Evolutionary conservation across 2,888 invertebrate genomes (phyloP).

Genomic region (Tipula unca): DNA sequence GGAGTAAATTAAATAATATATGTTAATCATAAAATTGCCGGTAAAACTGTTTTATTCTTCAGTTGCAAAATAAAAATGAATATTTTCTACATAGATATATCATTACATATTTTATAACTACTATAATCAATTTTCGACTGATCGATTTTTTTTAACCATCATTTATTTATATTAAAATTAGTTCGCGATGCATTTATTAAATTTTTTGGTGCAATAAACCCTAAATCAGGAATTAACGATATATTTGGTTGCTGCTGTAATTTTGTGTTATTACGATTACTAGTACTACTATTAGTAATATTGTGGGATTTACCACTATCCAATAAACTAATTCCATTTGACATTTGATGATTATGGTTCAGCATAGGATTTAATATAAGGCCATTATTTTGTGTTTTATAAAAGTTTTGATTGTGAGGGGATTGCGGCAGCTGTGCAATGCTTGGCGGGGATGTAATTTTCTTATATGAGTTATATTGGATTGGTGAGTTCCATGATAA

Average conservation of each 20-base stretch:
- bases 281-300: slow-evolving; percentile 22
- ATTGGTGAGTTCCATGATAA: slow-evolving; percentile 25
- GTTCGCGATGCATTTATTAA: slow-evolving; percentile 36
- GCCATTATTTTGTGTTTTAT: slow-evolving; percentile 4
- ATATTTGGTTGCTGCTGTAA: slow-evolving; percentile 40
- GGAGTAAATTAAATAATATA: too few species aligned
- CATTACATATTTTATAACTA: not conserved
- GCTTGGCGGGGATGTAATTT: slow-evolving; percentile 24
- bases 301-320: not conserved
- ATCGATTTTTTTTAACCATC: slow-evolving; percentile 39
- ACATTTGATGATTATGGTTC: not conserved
- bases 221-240: slow-evolving; percentile 47
- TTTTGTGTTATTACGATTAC: not conserved
- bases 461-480: not conserved
- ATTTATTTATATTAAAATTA: slow-evolving; percentile 38
- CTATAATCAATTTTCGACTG: slow-evolving; percentile 21
- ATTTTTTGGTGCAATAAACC: slow-evolving; percentile 45
- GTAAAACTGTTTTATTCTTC: too few species aligned
- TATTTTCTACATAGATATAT: slow-evolving; percentile 8
- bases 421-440: too few species aligned
- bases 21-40: too few species aligned
- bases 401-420: not conserved
- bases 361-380: not conserved
- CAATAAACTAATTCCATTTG: not conserved
- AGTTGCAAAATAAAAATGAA: not conserved